These are phyloP conservation scores for Tubiluchus corallicola DNA, from an alignment of 2,888 invertebrate species.

Conservation along the genomic window DNA sequence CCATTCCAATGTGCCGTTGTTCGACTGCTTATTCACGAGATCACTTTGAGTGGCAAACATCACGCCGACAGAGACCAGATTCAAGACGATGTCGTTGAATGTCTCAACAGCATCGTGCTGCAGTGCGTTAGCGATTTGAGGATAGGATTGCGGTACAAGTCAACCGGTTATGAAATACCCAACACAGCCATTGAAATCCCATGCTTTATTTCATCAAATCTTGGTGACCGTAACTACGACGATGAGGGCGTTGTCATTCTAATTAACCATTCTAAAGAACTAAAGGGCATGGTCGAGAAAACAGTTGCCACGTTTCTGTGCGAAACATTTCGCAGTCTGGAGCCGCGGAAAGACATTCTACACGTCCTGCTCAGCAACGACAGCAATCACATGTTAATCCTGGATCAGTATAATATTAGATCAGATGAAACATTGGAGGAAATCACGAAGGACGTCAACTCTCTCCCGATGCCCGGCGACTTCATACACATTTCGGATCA, in stretches of 20 bases:
- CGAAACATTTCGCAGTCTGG: background rate
- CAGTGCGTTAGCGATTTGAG: background rate
- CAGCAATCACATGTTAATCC: background rate
- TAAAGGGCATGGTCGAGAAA: constrained; percentile 1
- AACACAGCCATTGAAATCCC: background rate
- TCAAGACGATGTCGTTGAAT: background rate
- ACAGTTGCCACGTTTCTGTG: background rate
- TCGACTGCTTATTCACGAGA: background rate
- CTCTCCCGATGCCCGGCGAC: background rate
- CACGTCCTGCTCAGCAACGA: constrained; percentile 1
- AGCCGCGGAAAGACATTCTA: background rate
- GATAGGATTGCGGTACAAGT: background rate
- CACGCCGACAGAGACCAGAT: background rate
- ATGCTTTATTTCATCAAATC: background rate
- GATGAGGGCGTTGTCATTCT: background rate
- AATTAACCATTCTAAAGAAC: background rate
- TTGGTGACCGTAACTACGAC: too few relatives aligned
- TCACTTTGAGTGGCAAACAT: background rate
- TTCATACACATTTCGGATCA: background rate
- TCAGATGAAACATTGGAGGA: background rate
- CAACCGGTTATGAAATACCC: background rate
- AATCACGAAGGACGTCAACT: background rate
- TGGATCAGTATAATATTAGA: constrained; percentile 3
- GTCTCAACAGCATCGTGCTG: background rate
- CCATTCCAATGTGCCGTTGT: background rate